Conservation (phyloP, 2,888 invertebrate species). For the Dorcus hopei region DNA sequence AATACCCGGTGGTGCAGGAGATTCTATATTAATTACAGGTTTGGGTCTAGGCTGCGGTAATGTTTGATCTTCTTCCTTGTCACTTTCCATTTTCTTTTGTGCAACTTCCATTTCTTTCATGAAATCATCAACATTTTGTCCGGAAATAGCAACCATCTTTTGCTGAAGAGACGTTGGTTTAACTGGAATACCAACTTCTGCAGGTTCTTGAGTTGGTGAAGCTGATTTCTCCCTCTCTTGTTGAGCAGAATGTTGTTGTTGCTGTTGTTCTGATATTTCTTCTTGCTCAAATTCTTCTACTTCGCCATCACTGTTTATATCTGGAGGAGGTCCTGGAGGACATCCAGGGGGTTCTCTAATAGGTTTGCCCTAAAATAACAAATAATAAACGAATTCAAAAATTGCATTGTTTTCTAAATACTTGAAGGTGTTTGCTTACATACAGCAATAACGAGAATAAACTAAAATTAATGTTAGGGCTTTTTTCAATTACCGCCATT, state of each 20-base stretch:
- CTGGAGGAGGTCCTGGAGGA: conserved; percentile 80
- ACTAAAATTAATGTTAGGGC: too few relatives aligned
- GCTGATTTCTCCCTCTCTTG: conserved; percentile 21
- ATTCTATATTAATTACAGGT: conserved; percentile 31
- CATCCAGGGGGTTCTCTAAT: conserved; percentile 78
- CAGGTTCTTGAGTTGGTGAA: conserved; percentile 18
- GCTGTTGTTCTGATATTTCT: conserved; percentile 32
- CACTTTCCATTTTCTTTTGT: conserved; percentile 65
- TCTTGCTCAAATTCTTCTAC: conserved; percentile 50
- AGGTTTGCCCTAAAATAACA: conserved; percentile 47
- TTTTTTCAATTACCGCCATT: too few relatives aligned
- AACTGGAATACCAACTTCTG: conserved; percentile 14
- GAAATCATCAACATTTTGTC: conserved; percentile 88
- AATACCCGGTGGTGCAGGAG: conserved; percentile 41
- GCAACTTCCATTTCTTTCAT: conserved; percentile 92
- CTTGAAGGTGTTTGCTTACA: background rate
- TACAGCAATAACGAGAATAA: too few relatives aligned
- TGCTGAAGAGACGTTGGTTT: conserved; percentile 80
- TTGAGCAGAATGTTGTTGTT: conserved; percentile 9
- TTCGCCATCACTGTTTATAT: conserved; percentile 64
- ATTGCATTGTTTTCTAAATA: background rate
- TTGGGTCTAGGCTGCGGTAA: conserved; percentile 13
- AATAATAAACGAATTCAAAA: background rate
- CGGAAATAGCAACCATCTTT: conserved; percentile 83
- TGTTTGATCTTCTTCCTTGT: conserved; percentile 24